Conservation (phyloP, 2,797 vertebrate genomes). For the Salarias fasciatus region DNA sequence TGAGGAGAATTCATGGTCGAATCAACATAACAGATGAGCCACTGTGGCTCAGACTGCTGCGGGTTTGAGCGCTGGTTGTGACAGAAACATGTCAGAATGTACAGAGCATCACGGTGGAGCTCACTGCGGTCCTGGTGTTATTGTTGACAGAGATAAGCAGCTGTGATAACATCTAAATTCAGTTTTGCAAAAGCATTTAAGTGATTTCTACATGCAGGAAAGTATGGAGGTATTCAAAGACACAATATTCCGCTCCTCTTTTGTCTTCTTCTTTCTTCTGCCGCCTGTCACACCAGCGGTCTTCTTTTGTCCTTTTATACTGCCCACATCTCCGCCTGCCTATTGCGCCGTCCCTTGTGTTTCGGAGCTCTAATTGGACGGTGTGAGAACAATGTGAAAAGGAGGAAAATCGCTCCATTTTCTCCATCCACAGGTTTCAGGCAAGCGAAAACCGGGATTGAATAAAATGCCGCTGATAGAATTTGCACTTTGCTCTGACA, state of each 20-base stretch:
- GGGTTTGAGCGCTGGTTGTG: no score
- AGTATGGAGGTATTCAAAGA: constrained; percentile 8
- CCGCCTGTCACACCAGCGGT: constrained; percentile 24
- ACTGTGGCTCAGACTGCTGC: no score
- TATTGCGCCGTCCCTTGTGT: constrained; percentile 39
- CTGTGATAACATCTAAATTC: background rate
- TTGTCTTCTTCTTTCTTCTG: constrained; percentile 24
- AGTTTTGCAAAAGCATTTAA: background rate
- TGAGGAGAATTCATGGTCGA: no score
- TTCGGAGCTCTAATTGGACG: constrained; percentile 65
- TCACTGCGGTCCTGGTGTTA: no score
- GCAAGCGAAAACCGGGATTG: constrained; percentile 40
- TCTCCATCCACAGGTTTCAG: constrained; percentile 64
- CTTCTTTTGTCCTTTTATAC: constrained; percentile 39
- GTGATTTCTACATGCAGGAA: background rate
- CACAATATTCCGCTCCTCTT: constrained; percentile 10
- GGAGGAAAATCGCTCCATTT: constrained; percentile 61
- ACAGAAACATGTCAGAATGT: no score
- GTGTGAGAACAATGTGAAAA: constrained; percentile 55
- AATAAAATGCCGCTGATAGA: constrained; percentile 67
- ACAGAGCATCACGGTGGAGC: no score
- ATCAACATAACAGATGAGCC: no score
- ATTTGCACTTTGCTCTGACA: constrained; percentile 70
- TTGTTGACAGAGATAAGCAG: no score
- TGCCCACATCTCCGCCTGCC: constrained; percentile 39